Conservation (phyloP, 2,888 invertebrate genomes). For the Drosophila subquinaria region DNA sequence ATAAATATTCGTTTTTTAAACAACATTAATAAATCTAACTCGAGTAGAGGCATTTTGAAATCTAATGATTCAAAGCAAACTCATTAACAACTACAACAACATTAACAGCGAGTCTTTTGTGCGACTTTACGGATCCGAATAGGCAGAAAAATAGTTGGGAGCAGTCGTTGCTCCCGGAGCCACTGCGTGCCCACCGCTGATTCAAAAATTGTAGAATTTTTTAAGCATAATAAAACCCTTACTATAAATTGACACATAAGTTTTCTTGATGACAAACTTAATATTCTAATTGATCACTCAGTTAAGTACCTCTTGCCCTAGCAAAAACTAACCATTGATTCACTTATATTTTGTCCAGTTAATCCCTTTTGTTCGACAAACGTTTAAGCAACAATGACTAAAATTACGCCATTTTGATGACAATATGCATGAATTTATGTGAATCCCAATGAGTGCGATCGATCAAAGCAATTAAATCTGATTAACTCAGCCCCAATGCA, state of each 20-base stretch:
- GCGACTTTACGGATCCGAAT: no score
- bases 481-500: constrained; percentile 13
- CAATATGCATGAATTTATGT: background rate
- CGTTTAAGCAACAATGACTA: background rate
- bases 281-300: background rate
- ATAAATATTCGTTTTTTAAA: no score
- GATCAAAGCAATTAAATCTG: constrained; percentile 49
- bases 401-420: constrained; percentile 1
- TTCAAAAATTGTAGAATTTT: background rate
- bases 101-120: no score
- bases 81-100: no score
- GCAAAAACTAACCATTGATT: background rate
- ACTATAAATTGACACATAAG: background rate
- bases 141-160: no score
- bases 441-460: constrained; percentile 32
- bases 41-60: no score
- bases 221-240: background rate
- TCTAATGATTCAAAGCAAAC: no score
- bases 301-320: background rate
- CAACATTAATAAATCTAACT: no score
- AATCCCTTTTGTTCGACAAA: constrained; percentile 1
- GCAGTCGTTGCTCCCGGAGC: no score
- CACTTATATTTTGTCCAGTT: background rate
- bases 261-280: background rate
- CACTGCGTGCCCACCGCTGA: no score